Percentiles rank a stretch among this genome's conserved stretches.
These are phyloP conservation scores for Ptychadena robeensis DNA, from an alignment of 2,797 vertebrate genomes.

Conservation along the genomic window DNA sequence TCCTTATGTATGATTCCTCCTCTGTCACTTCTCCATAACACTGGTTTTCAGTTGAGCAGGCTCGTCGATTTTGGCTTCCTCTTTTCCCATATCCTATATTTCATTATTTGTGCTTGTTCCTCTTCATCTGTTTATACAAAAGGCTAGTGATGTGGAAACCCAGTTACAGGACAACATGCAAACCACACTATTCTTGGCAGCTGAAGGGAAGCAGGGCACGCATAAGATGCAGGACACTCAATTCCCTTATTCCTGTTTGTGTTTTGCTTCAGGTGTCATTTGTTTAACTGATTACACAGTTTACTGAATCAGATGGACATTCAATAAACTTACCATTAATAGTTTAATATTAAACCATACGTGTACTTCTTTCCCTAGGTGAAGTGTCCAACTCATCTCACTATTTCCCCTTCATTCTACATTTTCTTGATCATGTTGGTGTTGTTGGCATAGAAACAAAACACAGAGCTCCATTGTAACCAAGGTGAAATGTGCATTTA, in stretches of 20 bases:
- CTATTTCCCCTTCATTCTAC: not conserved
- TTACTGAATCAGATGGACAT: not conserved
- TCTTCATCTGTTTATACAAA: constrained; percentile 81
- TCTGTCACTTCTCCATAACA: constrained; percentile 98
- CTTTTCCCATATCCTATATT: constrained; percentile 96
- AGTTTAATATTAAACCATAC: no score
- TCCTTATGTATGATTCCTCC: constrained; percentile 92
- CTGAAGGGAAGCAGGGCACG: constrained; percentile 25
- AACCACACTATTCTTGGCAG: constrained; percentile 72
- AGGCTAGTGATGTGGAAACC: constrained; percentile 84
- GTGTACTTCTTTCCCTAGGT: no score
- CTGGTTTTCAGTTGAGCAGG: constrained; percentile 88
- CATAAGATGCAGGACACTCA: constrained; percentile 7
- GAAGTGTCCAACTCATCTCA: not conserved
- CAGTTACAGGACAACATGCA: constrained; percentile 80
- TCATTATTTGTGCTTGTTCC: constrained; percentile 93
- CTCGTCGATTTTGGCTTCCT: constrained; percentile 85
- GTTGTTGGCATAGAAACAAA: not conserved
- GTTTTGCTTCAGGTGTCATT: constrained; percentile 59
- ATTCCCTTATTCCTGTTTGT: constrained; percentile 15
- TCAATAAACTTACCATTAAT: not conserved
- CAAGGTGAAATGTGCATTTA: not conserved
- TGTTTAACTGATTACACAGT: constrained; percentile 37
- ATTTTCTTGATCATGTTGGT: not conserved
- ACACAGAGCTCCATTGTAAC: not conserved